Conservation (phyloP, 2,888 invertebrate species). For the Ditylenchus weischeri region DNA sequence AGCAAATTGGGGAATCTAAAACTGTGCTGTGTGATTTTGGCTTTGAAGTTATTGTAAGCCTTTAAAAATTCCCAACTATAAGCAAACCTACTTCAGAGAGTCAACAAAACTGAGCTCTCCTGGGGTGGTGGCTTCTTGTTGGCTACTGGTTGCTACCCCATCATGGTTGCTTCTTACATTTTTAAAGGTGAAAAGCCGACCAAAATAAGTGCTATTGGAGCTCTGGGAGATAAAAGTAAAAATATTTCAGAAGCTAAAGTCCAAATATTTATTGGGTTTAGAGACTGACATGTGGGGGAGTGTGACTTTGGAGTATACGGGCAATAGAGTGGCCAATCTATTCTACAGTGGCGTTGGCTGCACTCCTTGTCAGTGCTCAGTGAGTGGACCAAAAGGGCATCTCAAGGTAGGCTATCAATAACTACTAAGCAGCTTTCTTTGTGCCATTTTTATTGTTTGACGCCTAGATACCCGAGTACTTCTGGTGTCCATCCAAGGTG, state of each 20-base stretch:
- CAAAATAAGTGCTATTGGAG: slow-evolving; percentile 26
- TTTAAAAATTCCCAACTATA: neutral
- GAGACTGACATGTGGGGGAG: slow-evolving; percentile 32
- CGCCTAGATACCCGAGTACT: slow-evolving; percentile 28
- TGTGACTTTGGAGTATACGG: slow-evolving; percentile 28
- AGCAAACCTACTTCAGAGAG: neutral
- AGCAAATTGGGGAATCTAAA: slow-evolving; percentile 12
- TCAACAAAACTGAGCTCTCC: slow-evolving; percentile 16
- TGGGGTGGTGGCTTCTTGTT: slow-evolving; percentile 27
- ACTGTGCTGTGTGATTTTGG: slow-evolving; percentile 22
- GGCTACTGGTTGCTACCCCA: slow-evolving; percentile 31
- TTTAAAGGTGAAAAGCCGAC: slow-evolving; percentile 32
- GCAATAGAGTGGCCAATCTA: slow-evolving; percentile 26
- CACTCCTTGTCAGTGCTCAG: slow-evolving; percentile 7
- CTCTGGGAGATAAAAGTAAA: slow-evolving; percentile 24
- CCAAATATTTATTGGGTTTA: slow-evolving; percentile 27
- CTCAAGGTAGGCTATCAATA: slow-evolving; percentile 29
- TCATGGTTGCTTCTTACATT: slow-evolving; percentile 24
- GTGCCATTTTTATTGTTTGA: neutral
- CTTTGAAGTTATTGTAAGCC: slow-evolving; percentile 10
- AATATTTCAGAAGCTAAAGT: no score
- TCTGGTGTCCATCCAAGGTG: slow-evolving; percentile 27
- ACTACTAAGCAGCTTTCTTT: neutral
- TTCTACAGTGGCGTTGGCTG: slow-evolving; percentile 22
- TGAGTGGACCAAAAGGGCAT: slow-evolving; percentile 28